Conservation (phyloP, 2,113 vertebrate species). For the Diadophis punctatus region DNA sequence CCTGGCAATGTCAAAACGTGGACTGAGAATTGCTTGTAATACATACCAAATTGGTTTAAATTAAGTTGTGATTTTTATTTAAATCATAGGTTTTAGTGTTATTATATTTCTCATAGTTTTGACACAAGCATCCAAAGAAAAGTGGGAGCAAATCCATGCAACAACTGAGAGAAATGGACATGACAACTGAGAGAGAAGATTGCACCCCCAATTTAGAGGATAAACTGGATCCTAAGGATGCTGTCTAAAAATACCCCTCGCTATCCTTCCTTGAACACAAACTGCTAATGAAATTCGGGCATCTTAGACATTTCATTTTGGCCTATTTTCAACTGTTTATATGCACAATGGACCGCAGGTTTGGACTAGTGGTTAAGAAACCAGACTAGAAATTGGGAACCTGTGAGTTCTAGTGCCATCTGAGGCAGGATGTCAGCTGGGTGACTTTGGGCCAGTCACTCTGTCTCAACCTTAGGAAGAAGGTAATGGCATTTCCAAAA, state of each 20-base stretch:
- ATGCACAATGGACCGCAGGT: not conserved
- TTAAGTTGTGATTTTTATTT: not conserved
- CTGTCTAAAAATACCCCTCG: not conserved
- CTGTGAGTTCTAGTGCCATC: not conserved
- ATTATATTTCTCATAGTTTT: not conserved
- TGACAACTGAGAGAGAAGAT: not conserved
- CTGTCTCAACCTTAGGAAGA: not conserved
- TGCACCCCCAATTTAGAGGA: not conserved
- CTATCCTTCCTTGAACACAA: not conserved
- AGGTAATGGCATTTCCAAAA: not conserved
- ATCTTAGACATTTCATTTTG: not conserved
- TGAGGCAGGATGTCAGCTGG: not conserved
- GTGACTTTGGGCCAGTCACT: not conserved
- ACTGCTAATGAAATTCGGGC: not conserved
- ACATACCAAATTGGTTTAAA: not conserved
- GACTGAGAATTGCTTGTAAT: not conserved
- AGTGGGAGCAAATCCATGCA: not conserved
- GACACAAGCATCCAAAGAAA: not conserved
- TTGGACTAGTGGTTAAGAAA: not conserved
- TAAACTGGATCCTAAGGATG: not conserved
- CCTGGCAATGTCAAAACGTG: not conserved
- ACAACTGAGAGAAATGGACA: not conserved
- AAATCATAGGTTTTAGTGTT: not conserved
- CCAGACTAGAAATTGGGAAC: not conserved
- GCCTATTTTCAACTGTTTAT: not conserved